Evolutionary conservation across 2,888 invertebrate genomes (phyloP), one percentile per base, ranked within the genome.

Genomic region (Trypoxylon attenuatum): DNA sequence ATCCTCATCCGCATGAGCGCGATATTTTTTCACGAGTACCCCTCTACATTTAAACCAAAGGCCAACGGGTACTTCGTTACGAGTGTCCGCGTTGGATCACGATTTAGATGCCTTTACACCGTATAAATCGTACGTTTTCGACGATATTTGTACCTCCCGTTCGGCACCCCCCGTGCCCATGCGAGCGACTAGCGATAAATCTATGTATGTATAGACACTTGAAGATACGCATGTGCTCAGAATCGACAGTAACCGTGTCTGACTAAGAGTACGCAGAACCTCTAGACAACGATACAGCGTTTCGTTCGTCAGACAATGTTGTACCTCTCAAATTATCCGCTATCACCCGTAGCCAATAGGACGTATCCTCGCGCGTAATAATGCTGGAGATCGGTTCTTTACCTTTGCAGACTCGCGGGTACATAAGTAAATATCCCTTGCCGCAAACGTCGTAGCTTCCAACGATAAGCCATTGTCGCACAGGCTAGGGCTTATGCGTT

Each of bases 91-190:
- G 33, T 13, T 33, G 16, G n/a, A 39, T 47, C 22, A 47, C 33
- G 25, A 56, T 57, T 57, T 33, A 33, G 33, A 62, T 56, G 56
- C 41, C 52, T 62, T 56, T 46, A 56, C 47, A 56, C 39, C 15
- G 41, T n/a, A n/a, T n/a, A n/a, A 51, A 16, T 25, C 13, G 25
- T 5, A 52, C 18, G n/a, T 54, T 42, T 42, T 49, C 56, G 25
- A 64, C 25, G 16, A 49, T 15, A 47, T 58, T 60, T 52, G 50
- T 45, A 64, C 46, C 53, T 56, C 47, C 18, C 25, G 23, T 39
- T 61, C 57, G 53, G 46, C 45, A 33, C 33, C 57, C 63, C 62
- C 58, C 62, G 46, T 73, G 39, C 58, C 70, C 59, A 43, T 13
- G 13, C 33, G n/a, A n/a, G n/a, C n/a, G n/a, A n/a, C n/a, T n/a